These are phyloP conservation scores for Drosophila athabasca DNA, from an alignment of 1,140 invertebrate genomes.

Conservation along the genomic window DNA sequence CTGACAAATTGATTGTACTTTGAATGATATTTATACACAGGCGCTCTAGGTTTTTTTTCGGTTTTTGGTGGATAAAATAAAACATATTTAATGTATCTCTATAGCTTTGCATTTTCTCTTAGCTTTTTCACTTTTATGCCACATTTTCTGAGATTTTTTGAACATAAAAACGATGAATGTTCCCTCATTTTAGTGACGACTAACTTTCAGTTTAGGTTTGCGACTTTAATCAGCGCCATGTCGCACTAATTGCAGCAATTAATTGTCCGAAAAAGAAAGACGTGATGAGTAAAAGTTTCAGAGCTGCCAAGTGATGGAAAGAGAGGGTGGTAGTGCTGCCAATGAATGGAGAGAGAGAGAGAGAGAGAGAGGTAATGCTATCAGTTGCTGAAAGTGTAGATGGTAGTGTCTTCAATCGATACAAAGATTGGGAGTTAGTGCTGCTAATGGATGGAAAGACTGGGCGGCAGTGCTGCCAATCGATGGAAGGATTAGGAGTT, in stretches of 20 bases:
- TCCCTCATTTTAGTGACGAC: conserved; percentile 1
- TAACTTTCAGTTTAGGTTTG: conserved; percentile 25
- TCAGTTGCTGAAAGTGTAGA: too few relatives aligned
- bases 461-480: too few relatives aligned
- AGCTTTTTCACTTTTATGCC: too few relatives aligned
- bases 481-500: too few relatives aligned
- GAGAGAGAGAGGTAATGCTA: not conserved
- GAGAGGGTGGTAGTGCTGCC: not conserved
- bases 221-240: conserved; percentile 61
- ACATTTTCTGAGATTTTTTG: not conserved
- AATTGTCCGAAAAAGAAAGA: conserved; percentile 48
- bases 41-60: too few relatives aligned
- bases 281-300: conserved; percentile 45
- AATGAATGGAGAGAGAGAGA: not conserved
- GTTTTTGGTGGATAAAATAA: too few relatives aligned
- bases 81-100: too few relatives aligned
- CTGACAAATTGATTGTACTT: too few relatives aligned
- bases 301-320: conserved; percentile 30
- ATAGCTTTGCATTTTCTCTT: conserved; percentile 1
- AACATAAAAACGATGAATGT: not conserved
- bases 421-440: too few relatives aligned
- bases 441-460: too few relatives aligned
- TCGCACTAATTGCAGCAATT: conserved; percentile 69
- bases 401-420: too few relatives aligned
- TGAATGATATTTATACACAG: too few relatives aligned